Base-by-base conservation (phyloP, 2,888 invertebrate genomes). In the Anodontia alba region DNA sequence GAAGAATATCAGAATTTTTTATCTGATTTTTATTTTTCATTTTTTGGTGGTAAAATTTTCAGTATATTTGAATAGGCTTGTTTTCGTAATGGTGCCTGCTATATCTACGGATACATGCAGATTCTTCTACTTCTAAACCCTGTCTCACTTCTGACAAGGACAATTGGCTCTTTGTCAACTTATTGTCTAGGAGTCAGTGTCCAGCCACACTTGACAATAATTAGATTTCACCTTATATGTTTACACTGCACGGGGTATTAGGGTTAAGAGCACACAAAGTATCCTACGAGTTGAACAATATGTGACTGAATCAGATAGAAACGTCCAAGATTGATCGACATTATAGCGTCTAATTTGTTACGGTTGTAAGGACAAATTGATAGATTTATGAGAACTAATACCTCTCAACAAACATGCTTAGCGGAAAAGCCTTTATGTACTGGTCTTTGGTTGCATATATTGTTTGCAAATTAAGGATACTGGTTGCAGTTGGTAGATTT, bases 141-240 rank as follows among this genome's bases (percentile, higher is more conserved):
- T 5, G 38, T 38, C 38, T 38, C 12, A 38, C 7, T 8, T 5
- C 5, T 38, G 38, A 38, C 5, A 49, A 20, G 5, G 49, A 49
- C 17, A 49, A n/a, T 20, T 10, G 20, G 17, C 49, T 5, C 49
- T 23, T 57, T 26, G 57, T 57, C 57, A 57, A 23, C 57, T 57
- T 57, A 57, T 23, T 8, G 57, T 29, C 57, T 23, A 26, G 26
- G 26, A 57, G 7, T 26, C 23, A 7, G 2, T 57, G 26, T 57
- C 26, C 29, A 57, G 26, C 5, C 15, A 15, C 57, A 29, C 57
- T 57, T 15, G 57, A 57, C 3, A 23, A 23, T 57, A 57, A 57
- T 57, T 26, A 57, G 23, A 57, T 57, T 57, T 57, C 29, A 23
- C 12, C 57, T 26, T n/a, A 57, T 57, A 57, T 57, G 57, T 29